These are phyloP conservation scores for Chascanopsetta lugubris DNA, from an alignment of 2,113 vertebrate species.

Conservation along the genomic window DNA sequence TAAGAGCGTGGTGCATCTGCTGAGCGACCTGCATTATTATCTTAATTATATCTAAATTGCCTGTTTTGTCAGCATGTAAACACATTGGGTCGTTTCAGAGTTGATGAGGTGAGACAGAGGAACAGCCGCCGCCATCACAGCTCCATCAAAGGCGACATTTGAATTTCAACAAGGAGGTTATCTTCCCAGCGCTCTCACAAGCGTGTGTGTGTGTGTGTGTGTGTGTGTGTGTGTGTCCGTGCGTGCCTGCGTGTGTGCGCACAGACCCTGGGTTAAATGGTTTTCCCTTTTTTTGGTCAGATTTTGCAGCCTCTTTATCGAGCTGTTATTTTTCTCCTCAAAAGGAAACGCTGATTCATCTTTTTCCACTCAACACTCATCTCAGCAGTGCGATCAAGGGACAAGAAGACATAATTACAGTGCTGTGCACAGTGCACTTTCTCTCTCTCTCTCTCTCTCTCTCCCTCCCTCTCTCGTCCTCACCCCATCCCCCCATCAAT, in stretches of 20 bases:
- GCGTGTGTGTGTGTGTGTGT: conserved; percentile 15
- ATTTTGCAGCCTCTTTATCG: conserved; percentile 35
- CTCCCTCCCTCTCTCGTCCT: conserved; percentile 16
- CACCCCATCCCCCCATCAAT: too few relatives aligned
- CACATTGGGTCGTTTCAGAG: conserved; percentile 7
- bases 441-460: conserved; percentile 11
- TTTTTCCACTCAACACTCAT: conserved; percentile 42
- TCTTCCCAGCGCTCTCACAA: conserved; percentile 2
- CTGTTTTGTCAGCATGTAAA: conserved; percentile 33
- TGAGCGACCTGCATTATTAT: conserved; percentile 4
- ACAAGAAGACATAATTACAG: conserved; percentile 65
- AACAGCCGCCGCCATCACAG: conserved; percentile 1
- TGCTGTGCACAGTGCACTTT: conserved; percentile 1
- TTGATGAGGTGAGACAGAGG: conserved; percentile 34
- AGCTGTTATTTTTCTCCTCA: conserved; percentile 60
- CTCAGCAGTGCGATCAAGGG: conserved; percentile 48
- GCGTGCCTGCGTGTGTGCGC: neutral
- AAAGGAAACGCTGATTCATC: conserved; percentile 61
- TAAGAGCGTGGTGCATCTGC: neutral
- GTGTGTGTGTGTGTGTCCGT: conserved; percentile 1
- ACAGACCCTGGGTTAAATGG: conserved; percentile 43
- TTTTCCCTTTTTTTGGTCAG: conserved; percentile 30
- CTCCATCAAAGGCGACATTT: conserved; percentile 43
- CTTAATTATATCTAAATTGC: conserved; percentile 45
- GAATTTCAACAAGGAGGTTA: conserved; percentile 48